These are phyloP conservation scores for Anthrax anthrax DNA, from an alignment of 2,888 invertebrate species.

Conservation along the genomic window DNA sequence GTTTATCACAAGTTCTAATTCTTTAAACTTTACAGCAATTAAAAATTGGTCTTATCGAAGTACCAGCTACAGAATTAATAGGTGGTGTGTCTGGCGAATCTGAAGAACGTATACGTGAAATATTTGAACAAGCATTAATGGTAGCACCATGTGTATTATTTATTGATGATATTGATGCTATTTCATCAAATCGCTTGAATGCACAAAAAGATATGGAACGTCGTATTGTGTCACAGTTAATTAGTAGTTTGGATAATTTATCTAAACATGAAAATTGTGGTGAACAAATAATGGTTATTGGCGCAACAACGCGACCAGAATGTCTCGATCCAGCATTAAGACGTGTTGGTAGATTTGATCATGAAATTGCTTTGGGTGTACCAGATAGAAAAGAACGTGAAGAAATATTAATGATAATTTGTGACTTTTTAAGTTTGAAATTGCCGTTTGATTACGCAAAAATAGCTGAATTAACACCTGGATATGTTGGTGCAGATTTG, in stretches of 20 bases:
- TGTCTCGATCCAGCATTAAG: conserved; percentile 83
- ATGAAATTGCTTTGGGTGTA: conserved; percentile 87
- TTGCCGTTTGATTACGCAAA: conserved; percentile 54
- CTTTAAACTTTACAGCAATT: conserved; percentile 46
- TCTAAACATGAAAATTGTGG: conserved; percentile 30
- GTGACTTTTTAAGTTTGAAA: conserved; percentile 52
- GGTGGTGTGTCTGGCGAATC: conserved; percentile 93
- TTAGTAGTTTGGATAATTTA: conserved; percentile 69
- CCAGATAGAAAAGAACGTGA: conserved; percentile 71
- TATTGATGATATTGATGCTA: conserved; percentile 95
- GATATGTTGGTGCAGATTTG: conserved; percentile 92
- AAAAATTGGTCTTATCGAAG: conserved; percentile 66
- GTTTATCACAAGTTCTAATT: no score
- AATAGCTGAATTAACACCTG: conserved; percentile 79
- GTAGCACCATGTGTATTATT: conserved; percentile 74
- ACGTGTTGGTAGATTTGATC: conserved; percentile 83
- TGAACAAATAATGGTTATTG: conserved; percentile 56
- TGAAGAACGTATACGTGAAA: conserved; percentile 78
- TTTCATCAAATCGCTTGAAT: conserved; percentile 76
- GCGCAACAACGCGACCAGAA: conserved; percentile 92
- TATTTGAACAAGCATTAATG: conserved; percentile 78
- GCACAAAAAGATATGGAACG: conserved; percentile 94
- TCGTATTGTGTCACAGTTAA: conserved; percentile 83
- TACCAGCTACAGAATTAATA: conserved; percentile 84
- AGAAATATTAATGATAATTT: conserved; percentile 61